phyloP scores from a whole-genome alignment of 2,888 invertebrate genomes.

The Cerastis leucographa region DNA sequence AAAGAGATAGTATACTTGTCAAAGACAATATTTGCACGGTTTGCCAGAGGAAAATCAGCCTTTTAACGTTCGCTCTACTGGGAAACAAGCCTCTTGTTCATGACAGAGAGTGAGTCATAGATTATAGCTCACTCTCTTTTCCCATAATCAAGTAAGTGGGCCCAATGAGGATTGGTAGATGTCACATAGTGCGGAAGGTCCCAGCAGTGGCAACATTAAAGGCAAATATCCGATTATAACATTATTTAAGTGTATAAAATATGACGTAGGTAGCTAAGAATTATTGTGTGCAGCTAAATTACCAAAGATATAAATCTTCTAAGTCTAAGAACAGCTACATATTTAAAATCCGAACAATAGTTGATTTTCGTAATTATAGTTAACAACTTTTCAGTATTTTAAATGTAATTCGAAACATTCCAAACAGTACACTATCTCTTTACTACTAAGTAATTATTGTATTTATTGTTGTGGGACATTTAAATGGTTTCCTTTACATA shows the following conservation, averaged over 20 bases:
- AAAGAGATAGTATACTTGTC: slow-evolving; percentile 55
- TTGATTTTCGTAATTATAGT: background rate
- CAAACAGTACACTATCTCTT: slow-evolving; percentile 49
- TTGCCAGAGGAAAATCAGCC: background rate
- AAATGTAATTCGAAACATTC: background rate
- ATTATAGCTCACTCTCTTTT: background rate
- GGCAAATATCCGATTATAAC: background rate
- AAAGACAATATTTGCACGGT: background rate
- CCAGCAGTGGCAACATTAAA: background rate
- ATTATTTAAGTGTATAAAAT: slow-evolving; percentile 3
- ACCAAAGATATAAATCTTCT: slow-evolving; percentile 33
- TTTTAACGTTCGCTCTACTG: background rate
- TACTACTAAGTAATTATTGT: slow-evolving; percentile 24
- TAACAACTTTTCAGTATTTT: background rate
- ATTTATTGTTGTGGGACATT: slow-evolving; percentile 27
- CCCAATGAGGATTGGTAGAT: background rate
- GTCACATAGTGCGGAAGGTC: background rate
- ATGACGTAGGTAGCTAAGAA: slow-evolving; percentile 14
- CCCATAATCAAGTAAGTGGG: background rate
- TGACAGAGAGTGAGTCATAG: background rate
- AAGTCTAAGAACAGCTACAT: background rate
- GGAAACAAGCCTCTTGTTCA: background rate
- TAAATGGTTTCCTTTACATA: slow-evolving; percentile 20
- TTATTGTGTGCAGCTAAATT: slow-evolving; percentile 38
- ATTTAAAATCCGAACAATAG: background rate